Conservation (phyloP, 2,113 vertebrate genomes). For the Psephotus haematonotus region DNA sequence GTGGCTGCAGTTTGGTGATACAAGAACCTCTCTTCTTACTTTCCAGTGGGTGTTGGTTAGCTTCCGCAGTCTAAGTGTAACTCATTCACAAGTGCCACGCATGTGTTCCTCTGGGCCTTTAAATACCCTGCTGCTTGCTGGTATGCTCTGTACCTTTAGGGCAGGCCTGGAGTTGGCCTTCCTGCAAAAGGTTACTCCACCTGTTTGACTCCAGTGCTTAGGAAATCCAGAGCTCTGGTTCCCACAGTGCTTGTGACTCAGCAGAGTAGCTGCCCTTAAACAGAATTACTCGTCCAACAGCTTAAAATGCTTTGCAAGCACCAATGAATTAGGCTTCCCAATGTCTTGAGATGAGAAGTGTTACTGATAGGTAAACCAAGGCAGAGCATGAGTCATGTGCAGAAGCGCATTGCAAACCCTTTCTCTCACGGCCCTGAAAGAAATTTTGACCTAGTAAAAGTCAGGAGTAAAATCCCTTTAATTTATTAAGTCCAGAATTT, state of each 20-base stretch:
- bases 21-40: not conserved
- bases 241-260: slow-evolving; percentile 59
- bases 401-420: not conserved
- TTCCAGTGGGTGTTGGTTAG: not conserved
- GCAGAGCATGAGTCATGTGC: not conserved
- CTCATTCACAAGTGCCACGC: not conserved
- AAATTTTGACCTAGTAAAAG: not conserved
- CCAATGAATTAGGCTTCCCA: slow-evolving; percentile 15
- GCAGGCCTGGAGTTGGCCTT: slow-evolving; percentile 51
- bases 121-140: not conserved
- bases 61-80: not conserved
- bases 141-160: not conserved
- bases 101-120: slow-evolving; percentile 25
- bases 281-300: slow-evolving; percentile 44
- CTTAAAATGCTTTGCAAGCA: slow-evolving; percentile 56
- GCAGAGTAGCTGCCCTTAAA: slow-evolving; percentile 16
- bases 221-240: slow-evolving; percentile 48
- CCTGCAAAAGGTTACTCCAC: slow-evolving; percentile 39
- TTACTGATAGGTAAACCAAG: slow-evolving; percentile 13
- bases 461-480: not conserved
- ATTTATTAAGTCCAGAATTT: not conserved
- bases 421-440: not conserved
- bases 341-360: not conserved
- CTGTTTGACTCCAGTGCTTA: slow-evolving; percentile 41
- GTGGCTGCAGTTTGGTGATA: not conserved